These are phyloP conservation scores for Galerucella calmariensis DNA, from an alignment of 2,888 invertebrate species.

Conservation along the genomic window DNA sequence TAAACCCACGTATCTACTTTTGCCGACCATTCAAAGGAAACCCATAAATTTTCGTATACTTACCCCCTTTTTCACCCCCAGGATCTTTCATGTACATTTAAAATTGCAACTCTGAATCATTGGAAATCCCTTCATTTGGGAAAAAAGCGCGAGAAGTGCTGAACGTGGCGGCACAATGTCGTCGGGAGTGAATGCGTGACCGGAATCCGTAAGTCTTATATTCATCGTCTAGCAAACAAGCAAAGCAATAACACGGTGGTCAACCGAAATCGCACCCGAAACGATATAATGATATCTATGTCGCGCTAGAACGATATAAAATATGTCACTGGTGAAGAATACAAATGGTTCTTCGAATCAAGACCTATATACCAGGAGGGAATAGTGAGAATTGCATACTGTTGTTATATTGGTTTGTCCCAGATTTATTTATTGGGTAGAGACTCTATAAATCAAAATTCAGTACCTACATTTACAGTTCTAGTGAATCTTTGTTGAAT, in stretches of 20 bases:
- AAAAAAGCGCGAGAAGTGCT: slow-evolving; percentile 28
- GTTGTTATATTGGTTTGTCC: background rate
- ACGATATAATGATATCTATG: slow-evolving; percentile 31
- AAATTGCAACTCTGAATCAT: slow-evolving; percentile 33
- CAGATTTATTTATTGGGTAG: background rate
- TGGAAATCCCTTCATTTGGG: slow-evolving; percentile 32
- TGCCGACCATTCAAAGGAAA: slow-evolving; percentile 25
- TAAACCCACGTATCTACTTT: slow-evolving; percentile 28
- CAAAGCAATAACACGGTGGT: slow-evolving; percentile 35
- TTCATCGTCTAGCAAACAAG: slow-evolving; percentile 26
- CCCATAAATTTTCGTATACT: slow-evolving; percentile 20
- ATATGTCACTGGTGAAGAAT: slow-evolving; percentile 31
- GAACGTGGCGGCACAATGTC: slow-evolving; percentile 23
- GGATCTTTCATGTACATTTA: slow-evolving; percentile 33
- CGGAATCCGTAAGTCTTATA: slow-evolving; percentile 14
- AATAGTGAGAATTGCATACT: background rate
- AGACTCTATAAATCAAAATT: background rate
- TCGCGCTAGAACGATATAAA: slow-evolving; percentile 32
- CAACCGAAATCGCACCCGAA: slow-evolving; percentile 33
- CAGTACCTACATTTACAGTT: background rate
- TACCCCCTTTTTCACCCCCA: slow-evolving; percentile 12
- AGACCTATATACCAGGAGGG: slow-evolving; percentile 9
- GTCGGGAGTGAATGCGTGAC: slow-evolving; percentile 27
- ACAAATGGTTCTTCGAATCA: slow-evolving; percentile 24
- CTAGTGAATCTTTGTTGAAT: too few species aligned